Evolutionary conservation across 2,113 vertebrate species (phyloP).

Genomic region (Galbula dea): DNA sequence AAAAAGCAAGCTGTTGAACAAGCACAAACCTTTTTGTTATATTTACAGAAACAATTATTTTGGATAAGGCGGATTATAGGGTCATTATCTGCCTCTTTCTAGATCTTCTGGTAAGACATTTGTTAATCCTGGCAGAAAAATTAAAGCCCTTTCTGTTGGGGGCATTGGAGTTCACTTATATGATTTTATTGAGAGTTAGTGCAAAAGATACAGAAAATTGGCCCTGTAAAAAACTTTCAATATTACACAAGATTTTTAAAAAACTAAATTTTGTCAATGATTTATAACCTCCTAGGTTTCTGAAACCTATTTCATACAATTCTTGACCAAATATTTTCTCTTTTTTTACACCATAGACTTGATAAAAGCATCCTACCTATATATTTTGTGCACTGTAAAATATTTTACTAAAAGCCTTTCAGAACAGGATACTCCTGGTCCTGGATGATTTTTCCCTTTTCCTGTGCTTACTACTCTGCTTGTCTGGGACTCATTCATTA

Average conservation of each 20-base stretch:
- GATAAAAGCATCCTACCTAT: background rate
- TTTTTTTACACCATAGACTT: background rate
- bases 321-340: background rate
- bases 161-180: background rate
- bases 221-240: background rate
- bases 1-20: background rate
- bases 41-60: slow-evolving; percentile 24
- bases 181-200: background rate
- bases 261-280: background rate
- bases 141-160: background rate
- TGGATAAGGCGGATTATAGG: background rate
- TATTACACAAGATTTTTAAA: background rate
- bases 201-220: background rate
- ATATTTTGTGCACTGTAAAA: background rate
- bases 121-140: background rate
- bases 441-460: background rate
- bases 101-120: background rate
- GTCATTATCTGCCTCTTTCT: background rate
- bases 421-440: background rate
- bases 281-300: background rate
- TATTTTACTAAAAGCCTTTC: background rate
- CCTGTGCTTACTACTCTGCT: background rate
- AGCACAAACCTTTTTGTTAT: background rate
- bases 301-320: background rate
- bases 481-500: background rate